These are phyloP conservation scores for Drosophila borealis DNA, from an alignment of 2,888 invertebrate species.

Conservation along the genomic window DNA sequence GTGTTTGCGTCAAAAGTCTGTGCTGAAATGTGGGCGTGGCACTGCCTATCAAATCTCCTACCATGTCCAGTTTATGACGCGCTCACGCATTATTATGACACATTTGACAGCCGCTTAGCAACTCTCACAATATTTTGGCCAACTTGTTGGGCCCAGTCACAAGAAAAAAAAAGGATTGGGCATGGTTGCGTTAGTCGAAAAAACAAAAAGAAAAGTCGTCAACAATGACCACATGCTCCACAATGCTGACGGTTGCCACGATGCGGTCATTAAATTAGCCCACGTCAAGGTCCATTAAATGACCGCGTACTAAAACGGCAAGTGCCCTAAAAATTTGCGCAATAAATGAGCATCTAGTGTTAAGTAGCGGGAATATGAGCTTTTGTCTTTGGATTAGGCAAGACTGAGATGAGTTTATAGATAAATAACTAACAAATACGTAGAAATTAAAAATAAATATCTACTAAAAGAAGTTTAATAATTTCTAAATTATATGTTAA, in stretches of 20 bases:
- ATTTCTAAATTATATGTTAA: background rate
- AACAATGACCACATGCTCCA: slow-evolving; percentile 39
- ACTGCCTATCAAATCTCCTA: too few relatives aligned
- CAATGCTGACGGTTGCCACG: slow-evolving; percentile 14
- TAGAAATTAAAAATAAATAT: background rate
- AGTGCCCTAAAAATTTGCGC: slow-evolving; percentile 15
- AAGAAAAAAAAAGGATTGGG: slow-evolving; percentile 4
- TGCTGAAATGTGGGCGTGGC: slow-evolving; percentile 4
- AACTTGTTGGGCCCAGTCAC: slow-evolving; percentile 12
- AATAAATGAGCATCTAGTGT: slow-evolving; percentile 38
- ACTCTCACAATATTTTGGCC: slow-evolving; percentile 9
- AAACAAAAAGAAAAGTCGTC: background rate
- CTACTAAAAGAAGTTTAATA: background rate
- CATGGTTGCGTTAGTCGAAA: background rate
- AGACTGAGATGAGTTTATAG: background rate
- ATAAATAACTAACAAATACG: background rate
- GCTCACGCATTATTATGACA: slow-evolving; percentile 25
- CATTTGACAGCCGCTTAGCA: slow-evolving; percentile 27
- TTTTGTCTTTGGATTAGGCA: background rate
- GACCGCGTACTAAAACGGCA: slow-evolving; percentile 33
- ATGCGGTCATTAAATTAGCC: slow-evolving; percentile 47
- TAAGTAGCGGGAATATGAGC: background rate
- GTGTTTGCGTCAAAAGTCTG: slow-evolving; percentile 1
- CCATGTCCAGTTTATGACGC: slow-evolving; percentile 24
- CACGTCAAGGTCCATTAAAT: slow-evolving; percentile 36